These are phyloP conservation scores for Onchidella celtica DNA, from an alignment of 2,888 invertebrate species.

Conservation along the genomic window DNA sequence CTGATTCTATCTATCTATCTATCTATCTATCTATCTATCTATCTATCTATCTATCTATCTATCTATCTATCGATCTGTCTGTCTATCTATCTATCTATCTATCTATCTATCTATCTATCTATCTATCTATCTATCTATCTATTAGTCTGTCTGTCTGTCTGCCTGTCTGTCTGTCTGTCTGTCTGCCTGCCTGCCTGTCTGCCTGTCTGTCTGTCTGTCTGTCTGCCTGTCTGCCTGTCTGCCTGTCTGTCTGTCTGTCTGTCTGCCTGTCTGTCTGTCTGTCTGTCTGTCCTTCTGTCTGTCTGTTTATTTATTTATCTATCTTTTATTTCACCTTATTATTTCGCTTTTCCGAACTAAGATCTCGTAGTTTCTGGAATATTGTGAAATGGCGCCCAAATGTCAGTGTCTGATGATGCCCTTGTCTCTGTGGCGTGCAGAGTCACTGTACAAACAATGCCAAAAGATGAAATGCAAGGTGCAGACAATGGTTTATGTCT, in stretches of 20 bases:
- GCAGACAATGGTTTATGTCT: no score
- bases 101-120: no score
- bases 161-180: neutral
- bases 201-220: neutral
- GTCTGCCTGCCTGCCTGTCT: neutral
- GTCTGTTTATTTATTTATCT: neutral
- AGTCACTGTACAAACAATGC: no score
- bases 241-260: neutral
- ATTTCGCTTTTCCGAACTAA: neutral
- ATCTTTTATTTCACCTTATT: neutral
- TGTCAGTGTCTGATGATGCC: no score
- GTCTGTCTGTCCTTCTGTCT: neutral
- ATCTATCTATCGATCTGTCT: no score
- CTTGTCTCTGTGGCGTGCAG: no score
- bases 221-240: slow-evolving; percentile 2
- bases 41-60: neutral
- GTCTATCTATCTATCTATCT: neutral
- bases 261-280: neutral
- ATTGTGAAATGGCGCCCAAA: no score
- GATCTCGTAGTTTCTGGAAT: no score
- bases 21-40: neutral
- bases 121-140: no score
- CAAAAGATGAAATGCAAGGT: no score
- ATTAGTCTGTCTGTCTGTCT: no score
- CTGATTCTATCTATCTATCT: neutral